These are phyloP conservation scores for Bombus terrestris DNA, from an alignment of 1,140 invertebrate species.

Conservation along the genomic window DNA sequence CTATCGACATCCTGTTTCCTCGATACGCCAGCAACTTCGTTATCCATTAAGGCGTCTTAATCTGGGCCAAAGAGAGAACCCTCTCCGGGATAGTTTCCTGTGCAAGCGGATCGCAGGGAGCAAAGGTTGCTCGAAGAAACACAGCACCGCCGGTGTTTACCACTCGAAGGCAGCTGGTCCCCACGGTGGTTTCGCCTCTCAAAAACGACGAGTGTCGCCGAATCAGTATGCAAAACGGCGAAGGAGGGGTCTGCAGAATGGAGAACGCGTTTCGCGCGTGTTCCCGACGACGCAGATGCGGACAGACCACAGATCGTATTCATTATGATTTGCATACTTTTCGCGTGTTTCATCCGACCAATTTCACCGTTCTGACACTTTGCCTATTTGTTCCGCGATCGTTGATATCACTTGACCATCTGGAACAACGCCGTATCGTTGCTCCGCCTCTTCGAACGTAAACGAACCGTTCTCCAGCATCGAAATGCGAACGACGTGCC, in stretches of 20 bases:
- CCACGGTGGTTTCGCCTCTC: not conserved
- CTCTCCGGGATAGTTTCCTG: not conserved
- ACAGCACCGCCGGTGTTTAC: constrained; percentile 61
- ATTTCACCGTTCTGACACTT: constrained; percentile 62
- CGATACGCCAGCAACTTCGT: constrained; percentile 39
- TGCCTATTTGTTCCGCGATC: constrained; percentile 64
- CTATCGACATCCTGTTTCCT: constrained; percentile 40
- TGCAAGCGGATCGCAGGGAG: not conserved
- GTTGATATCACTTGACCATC: constrained; percentile 63
- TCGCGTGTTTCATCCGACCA: constrained; percentile 68
- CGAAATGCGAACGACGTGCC: not conserved
- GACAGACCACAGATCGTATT: constrained; percentile 68
- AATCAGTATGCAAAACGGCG: constrained; percentile 20
- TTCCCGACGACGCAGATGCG: constrained; percentile 65
- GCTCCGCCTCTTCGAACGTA: not conserved
- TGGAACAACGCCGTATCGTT: not conserved
- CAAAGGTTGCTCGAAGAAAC: not conserved
- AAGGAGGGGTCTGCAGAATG: constrained; percentile 24
- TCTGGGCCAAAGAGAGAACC: constrained; percentile 40
- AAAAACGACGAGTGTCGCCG: constrained; percentile 3
- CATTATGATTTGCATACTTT: constrained; percentile 69
- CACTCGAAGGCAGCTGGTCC: constrained; percentile 53
- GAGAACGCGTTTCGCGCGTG: constrained; percentile 65
- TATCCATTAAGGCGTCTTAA: constrained; percentile 58
- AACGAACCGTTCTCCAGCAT: not conserved